Evolutionary conservation across 2,888 invertebrate genomes (phyloP), one percentile per base, ranked within the genome.

Genomic region (Caenorhabditis sulstoni): DNA sequence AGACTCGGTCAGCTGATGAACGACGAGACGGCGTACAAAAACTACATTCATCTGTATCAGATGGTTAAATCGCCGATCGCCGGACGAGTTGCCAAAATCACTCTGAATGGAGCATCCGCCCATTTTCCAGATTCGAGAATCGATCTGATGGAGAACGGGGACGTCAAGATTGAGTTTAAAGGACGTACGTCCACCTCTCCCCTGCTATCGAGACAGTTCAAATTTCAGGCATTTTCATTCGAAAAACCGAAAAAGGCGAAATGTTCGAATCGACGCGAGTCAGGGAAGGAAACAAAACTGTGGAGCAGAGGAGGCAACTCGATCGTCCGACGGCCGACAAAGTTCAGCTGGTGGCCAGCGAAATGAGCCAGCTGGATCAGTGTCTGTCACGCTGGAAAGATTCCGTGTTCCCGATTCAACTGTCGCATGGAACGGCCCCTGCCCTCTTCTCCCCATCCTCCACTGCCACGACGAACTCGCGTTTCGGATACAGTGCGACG

Each of bases 91-190:
- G 29, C 62, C 23, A 75, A 81, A 52, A 67, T 81, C 29, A 79
- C 66, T 1, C 58, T 23, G 20, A 3, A 29, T 7, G 29, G 29
- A 29, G 29, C 65, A 71, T 0, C 55, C 75, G n/a, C 75, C 79
- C 79, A 81, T 41, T 83, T 83, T 49, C 75, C 80, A 0, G 68
- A 74, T 14, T 67, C 80, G 0, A 35, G 14, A 14, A 78, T 80
- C 0, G 71, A 76, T n/a, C 71, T 83, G 3, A 81, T 81, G 80
- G 81, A 83, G 44, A 83, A 80, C 41, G 83, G 83, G 12, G 81
- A 83, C 61, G 18, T 83, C 5, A 29, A 81, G 22, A 75, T 80
- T 18, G 71, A 71, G 22, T 67, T 67, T 18, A 18, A 58, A 14
- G 58, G 22, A 29, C 53, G 75, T 74, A 45, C 14, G 44, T 1